phyloP scores from a whole-genome alignment of 2,113 vertebrate species.

The Xyrauchen texanus region DNA sequence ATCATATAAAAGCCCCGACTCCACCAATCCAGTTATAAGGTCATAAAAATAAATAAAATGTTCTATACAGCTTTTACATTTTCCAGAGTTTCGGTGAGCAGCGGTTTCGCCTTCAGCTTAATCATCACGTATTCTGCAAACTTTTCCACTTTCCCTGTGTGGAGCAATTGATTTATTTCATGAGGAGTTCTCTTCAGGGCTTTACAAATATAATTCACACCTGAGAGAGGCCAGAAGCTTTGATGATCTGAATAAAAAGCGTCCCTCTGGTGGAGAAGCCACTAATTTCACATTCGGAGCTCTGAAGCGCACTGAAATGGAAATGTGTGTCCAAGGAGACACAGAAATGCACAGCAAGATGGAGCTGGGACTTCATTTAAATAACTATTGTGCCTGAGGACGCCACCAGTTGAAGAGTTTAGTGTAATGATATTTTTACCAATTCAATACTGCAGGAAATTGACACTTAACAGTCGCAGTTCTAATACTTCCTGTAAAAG shows the following conservation, averaged over 20 bases:
- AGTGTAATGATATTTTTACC: slow-evolving; percentile 52
- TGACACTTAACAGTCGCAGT: slow-evolving; percentile 13
- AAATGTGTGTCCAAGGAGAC: slow-evolving; percentile 43
- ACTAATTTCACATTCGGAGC: slow-evolving; percentile 46
- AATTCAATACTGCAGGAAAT: slow-evolving; percentile 28
- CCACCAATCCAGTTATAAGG: no score
- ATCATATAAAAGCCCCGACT: no score
- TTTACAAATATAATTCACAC: slow-evolving; percentile 10
- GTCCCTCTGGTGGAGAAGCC: slow-evolving; percentile 52
- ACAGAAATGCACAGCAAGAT: not conserved
- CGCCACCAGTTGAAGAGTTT: slow-evolving; percentile 40
- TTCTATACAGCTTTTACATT: no score
- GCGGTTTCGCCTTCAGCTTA: no score
- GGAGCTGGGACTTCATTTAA: slow-evolving; percentile 51
- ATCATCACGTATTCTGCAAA: not conserved
- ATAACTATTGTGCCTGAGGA: slow-evolving; percentile 49
- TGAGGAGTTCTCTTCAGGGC: not conserved
- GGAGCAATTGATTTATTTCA: not conserved
- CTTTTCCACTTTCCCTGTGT: not conserved
- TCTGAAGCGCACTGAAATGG: slow-evolving; percentile 44
- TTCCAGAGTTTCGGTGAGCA: no score
- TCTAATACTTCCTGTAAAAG: not conserved
- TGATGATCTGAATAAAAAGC: slow-evolving; percentile 42
- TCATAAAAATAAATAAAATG: no score
- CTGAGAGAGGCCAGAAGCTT: slow-evolving; percentile 4